Evolutionary conservation across 64 coral and sea anemone species (phyloP).

Genomic region (Stichodactyla mertensii): DNA sequence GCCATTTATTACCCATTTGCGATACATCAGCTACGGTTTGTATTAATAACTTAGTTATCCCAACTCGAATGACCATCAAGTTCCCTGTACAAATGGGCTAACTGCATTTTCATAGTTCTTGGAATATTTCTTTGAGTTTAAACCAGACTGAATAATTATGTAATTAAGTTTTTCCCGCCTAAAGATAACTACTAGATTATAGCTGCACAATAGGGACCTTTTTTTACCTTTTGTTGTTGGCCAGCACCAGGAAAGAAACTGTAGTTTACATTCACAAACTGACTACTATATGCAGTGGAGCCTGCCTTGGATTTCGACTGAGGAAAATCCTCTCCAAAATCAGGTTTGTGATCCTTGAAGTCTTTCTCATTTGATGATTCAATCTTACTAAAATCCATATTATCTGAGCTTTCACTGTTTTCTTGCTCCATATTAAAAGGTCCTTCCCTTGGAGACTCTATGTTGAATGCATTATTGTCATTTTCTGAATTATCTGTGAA

Average conservation of each 20-base stretch:
- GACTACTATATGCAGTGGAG: conserved; percentile 1
- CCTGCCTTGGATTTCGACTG: conserved; percentile 14
- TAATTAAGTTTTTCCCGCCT: too few species aligned
- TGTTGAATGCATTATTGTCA: conserved; percentile 25
- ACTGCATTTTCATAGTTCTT: too few species aligned
- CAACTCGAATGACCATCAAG: too few species aligned
- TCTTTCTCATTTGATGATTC: conserved; percentile 6
- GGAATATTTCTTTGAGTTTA: too few species aligned
- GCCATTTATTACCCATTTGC: too few species aligned
- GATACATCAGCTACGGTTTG: too few species aligned
- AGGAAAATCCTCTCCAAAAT: background rate
- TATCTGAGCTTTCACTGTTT: background rate
- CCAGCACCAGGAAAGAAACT: conserved; percentile 44
- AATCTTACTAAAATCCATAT: background rate
- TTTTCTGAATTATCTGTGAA: background rate
- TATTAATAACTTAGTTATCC: too few species aligned
- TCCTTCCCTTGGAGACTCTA: conserved; percentile 4
- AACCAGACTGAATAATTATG: too few species aligned
- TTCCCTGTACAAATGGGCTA: too few species aligned
- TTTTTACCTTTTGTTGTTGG: conserved; percentile 16
- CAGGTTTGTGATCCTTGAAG: background rate
- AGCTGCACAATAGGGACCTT: too few species aligned
- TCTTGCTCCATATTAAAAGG: background rate
- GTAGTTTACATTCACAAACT: conserved; percentile 54
- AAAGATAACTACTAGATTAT: too few species aligned